phyloP scores from a whole-genome alignment of 2,888 invertebrate genomes.

The Caenorhabditis sp. region DNA sequence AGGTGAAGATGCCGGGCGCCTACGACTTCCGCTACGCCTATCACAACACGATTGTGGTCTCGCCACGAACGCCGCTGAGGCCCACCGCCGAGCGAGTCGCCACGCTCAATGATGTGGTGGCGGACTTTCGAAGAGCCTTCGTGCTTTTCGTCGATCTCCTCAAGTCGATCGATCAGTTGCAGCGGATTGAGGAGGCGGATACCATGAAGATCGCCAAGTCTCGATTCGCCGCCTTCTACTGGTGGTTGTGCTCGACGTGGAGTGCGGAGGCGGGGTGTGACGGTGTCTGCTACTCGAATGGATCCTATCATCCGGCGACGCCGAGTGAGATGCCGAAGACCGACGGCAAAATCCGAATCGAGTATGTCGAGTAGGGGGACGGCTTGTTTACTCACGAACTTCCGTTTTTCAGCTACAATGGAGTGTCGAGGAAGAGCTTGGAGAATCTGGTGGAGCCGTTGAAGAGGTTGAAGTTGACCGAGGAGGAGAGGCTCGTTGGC shows the following conservation, averaged over 20 bases:
- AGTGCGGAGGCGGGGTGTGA: slow-evolving; percentile 57
- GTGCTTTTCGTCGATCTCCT: slow-evolving; percentile 76
- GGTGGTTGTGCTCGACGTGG: slow-evolving; percentile 78
- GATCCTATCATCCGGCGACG: slow-evolving; percentile 76
- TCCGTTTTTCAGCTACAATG: slow-evolving; percentile 47
- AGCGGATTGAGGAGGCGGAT: slow-evolving; percentile 57
- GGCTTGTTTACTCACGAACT: too few species aligned
- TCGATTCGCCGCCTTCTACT: slow-evolving; percentile 79
- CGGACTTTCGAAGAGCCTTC: slow-evolving; percentile 76
- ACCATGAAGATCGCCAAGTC: slow-evolving; percentile 74
- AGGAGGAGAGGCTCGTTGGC: slow-evolving; percentile 67
- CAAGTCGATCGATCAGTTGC: slow-evolving; percentile 67
- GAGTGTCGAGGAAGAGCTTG: slow-evolving; percentile 64
- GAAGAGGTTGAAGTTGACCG: slow-evolving; percentile 56
- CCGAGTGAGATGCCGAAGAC: slow-evolving; percentile 40
- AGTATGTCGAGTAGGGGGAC: slow-evolving; percentile 52
- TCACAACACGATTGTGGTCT: slow-evolving; percentile 56
- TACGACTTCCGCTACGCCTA: slow-evolving; percentile 61
- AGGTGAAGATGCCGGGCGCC: slow-evolving; percentile 17
- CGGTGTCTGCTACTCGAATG: slow-evolving; percentile 79
- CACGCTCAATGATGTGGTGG: slow-evolving; percentile 71
- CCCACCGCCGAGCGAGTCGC: slow-evolving; percentile 72
- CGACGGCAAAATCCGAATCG: slow-evolving; percentile 47
- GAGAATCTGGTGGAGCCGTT: slow-evolving; percentile 67
- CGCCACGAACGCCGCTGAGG: slow-evolving; percentile 51